Base-by-base conservation (phyloP, 2,888 invertebrate species). In the Keiferia lycopersicella region DNA sequence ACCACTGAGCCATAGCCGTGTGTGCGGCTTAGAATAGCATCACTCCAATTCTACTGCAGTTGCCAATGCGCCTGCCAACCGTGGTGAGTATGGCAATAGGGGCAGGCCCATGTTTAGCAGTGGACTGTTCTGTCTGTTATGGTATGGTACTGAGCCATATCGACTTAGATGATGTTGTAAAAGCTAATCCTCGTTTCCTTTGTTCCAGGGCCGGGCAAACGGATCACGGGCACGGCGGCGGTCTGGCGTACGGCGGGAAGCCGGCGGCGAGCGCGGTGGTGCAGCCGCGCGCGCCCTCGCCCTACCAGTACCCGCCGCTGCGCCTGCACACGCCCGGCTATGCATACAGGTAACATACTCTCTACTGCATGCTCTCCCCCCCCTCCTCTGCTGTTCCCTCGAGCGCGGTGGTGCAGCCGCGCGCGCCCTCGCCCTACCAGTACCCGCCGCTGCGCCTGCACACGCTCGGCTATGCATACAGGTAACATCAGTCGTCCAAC, bases 181-280 rank as follows among this genome's bases (percentile, higher is more conserved):
- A 45, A 45, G n/a, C 45, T 45, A 16, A 45, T 11, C 6, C 16
- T 7, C 4, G 3, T 45, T 6, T 45, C 16, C n/a, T 16, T 78
- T 77, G 72, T 71, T 62, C 62, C 79, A 91, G 90, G 88, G 84
- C 90, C 87, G 90, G 90, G 81, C 89, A 89, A 79, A 82, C 87
- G 80, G 90, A 91, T 77, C 89, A 88, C 88, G 87, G 87, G 79
- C 82, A 82, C 84, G 83, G 81, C 78, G 85, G 83, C 82, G 85
- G 86, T 78, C 85, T 87, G 88, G 85, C 87, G 77, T 87, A 87
- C 87, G 88, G 88, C 79, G 88, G 87, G 76, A 87, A 87, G 82
- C 86, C 84, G 72, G 81, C 78, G 76, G 82, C 81, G 79, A 87
- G 82, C 76, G 84, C 79, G 74, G 82, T 78, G 78, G 84, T 81